phyloP scores from a whole-genome alignment of 2,797 vertebrate species.

The Halcyon leucocephala region DNA sequence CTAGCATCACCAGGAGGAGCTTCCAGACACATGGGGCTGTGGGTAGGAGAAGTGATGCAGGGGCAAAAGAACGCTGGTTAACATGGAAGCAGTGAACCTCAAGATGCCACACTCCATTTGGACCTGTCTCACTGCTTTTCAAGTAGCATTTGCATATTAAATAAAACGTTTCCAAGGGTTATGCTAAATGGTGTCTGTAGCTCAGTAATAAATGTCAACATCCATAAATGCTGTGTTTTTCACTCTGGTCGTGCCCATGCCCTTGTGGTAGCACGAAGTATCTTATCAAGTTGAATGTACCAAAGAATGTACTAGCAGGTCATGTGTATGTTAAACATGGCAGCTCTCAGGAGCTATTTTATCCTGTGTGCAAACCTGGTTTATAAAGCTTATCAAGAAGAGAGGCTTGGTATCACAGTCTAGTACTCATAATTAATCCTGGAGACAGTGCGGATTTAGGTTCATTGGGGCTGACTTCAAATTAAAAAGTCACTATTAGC shows the following conservation, averaged over 20 bases:
- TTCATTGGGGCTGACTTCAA: conserved; percentile 80
- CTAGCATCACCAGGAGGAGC: not conserved
- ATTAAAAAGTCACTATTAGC: conserved; percentile 82
- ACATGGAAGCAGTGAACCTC: not conserved
- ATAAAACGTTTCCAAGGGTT: not conserved
- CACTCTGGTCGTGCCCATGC: not conserved
- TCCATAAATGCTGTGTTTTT: not conserved
- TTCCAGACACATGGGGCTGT: not conserved
- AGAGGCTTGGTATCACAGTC: conserved; percentile 77
- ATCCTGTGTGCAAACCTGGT: conserved; percentile 75
- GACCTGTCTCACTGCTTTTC: not conserved
- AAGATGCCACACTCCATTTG: rapidly evolving
- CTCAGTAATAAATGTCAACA: not conserved
- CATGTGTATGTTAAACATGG: not conserved
- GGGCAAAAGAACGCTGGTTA: not conserved
- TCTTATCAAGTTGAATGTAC: not conserved
- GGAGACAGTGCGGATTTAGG: conserved; percentile 80
- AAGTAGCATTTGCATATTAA: not conserved
- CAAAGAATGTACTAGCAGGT: not conserved
- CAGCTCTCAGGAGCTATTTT: conserved; percentile 71
- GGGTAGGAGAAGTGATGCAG: not conserved
- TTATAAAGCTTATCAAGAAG: conserved; percentile 77
- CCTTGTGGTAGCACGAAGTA: not conserved
- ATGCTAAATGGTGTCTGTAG: not conserved
- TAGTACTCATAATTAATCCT: conserved; percentile 83